Evolutionary conservation across 2,888 invertebrate species (phyloP).

Genomic region (Drosophila niveifrons): DNA sequence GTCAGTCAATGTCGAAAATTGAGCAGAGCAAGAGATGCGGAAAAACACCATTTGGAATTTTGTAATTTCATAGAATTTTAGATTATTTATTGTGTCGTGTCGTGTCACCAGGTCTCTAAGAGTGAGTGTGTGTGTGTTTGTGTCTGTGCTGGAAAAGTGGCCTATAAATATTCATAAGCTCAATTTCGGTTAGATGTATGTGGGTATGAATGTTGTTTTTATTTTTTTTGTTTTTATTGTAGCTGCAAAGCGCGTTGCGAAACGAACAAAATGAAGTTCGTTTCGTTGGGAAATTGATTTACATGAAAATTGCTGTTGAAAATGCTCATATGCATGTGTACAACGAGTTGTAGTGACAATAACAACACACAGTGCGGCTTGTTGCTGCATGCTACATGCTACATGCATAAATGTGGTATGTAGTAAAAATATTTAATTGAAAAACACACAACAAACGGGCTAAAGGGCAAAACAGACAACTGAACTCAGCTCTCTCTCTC

Average conservation of each 20-base stretch:
- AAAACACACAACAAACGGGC: constrained; percentile 59
- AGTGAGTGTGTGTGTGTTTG: constrained; percentile 6
- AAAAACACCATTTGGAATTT: constrained; percentile 72
- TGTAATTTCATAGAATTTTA: constrained; percentile 79
- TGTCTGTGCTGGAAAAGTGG: constrained; percentile 39
- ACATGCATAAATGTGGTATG: constrained; percentile 45
- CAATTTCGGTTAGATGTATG: constrained; percentile 54
- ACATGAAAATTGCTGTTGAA: constrained; percentile 66
- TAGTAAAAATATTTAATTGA: constrained; percentile 77
- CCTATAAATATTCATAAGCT: constrained; percentile 78
- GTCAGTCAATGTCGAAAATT: constrained; percentile 17
- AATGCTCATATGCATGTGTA: constrained; percentile 42
- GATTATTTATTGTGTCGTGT: constrained; percentile 72
- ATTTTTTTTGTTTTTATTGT: constrained; percentile 12
- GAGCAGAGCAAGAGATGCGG: constrained; percentile 14
- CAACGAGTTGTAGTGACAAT: constrained; percentile 19
- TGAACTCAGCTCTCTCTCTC: constrained; percentile 2
- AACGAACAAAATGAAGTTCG: constrained; percentile 67
- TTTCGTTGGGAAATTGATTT: constrained; percentile 76
- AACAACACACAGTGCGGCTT: constrained; percentile 40
- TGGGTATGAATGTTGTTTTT: constrained; percentile 25
- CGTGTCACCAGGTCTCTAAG: constrained; percentile 3
- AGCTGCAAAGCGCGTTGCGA: constrained; percentile 19
- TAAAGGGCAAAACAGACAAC: constrained; percentile 11
- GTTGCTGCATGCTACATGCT: constrained; percentile 45